Percentiles rank a stretch among this genome's conserved stretches.
Evolutionary conservation across 2,888 invertebrate genomes (phyloP).

Genomic region (Sphaerophoria taeniata): DNA sequence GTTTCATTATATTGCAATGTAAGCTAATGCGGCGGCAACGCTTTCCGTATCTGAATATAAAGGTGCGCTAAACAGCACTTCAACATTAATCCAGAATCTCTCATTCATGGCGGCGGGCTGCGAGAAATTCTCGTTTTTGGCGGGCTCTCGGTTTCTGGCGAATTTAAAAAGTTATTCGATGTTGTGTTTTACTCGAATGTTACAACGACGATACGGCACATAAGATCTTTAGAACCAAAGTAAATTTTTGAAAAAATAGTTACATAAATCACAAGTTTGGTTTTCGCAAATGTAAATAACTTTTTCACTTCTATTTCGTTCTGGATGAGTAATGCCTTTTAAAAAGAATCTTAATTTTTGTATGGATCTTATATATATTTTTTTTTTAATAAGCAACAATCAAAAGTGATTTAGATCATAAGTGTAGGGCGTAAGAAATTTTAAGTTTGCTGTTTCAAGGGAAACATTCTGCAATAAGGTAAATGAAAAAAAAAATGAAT

Average conservation of each 20-base stretch:
- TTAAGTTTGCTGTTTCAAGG: conserved; percentile 6
- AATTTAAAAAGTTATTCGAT: conserved; percentile 45
- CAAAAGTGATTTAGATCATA: conserved; percentile 82
- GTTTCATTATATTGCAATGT: conserved; percentile 53
- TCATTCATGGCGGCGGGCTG: conserved; percentile 33
- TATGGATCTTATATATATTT: conserved; percentile 52
- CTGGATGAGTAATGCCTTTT: conserved; percentile 52
- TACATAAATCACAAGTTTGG: conserved; percentile 40
- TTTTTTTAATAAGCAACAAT: conserved; percentile 77
- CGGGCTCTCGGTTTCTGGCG: conserved; percentile 50
- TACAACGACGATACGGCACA: conserved; percentile 61
- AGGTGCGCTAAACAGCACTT: conserved; percentile 53
- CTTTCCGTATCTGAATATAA: conserved; percentile 21
- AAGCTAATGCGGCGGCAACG: conserved; percentile 39
- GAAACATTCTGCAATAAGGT: conserved; percentile 16
- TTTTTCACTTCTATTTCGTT: conserved; percentile 21
- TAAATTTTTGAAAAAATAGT: conserved; percentile 39
- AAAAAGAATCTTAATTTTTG: conserved; percentile 59
- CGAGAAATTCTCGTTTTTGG: conserved; percentile 42
- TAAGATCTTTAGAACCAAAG: conserved; percentile 10
- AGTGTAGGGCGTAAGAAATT: conserved; percentile 74
- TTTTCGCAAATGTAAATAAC: conserved; percentile 61
- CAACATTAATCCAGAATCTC: conserved; percentile 65
- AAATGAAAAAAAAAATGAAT: background rate
- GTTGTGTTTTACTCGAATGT: conserved; percentile 31